Conservation (phyloP, 1,140 invertebrate genomes). For the Magallana angulata region DNA sequence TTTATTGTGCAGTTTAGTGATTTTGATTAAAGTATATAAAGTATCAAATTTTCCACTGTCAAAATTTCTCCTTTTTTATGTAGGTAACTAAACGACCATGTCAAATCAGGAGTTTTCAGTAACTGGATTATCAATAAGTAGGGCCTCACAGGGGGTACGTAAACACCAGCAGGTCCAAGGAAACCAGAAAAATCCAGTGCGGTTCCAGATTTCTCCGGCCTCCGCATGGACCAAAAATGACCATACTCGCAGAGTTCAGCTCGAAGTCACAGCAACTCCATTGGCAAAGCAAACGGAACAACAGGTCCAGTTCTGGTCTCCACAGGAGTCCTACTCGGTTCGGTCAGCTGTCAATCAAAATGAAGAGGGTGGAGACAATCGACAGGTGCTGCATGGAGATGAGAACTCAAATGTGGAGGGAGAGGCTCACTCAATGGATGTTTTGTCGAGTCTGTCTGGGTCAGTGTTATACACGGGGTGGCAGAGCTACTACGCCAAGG, state of each 20-base stretch:
- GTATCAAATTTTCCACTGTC: too few species aligned
- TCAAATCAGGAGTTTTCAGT: not conserved
- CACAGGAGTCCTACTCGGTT: not conserved
- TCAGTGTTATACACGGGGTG: not conserved
- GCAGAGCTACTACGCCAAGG: not conserved
- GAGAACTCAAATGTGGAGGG: not conserved
- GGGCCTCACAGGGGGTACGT: not conserved
- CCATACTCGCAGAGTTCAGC: not conserved
- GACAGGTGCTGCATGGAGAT: not conserved
- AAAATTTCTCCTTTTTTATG: too few species aligned
- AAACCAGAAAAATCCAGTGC: not conserved
- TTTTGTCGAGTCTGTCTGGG: not conserved
- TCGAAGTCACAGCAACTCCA: not conserved
- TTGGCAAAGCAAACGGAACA: not conserved
- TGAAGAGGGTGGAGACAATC: not conserved
- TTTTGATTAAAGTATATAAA: too few species aligned
- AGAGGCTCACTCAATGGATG: not conserved
- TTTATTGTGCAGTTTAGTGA: too few species aligned
- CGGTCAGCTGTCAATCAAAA: not conserved
- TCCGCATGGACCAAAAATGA: not conserved
- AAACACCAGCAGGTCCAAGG: not conserved
- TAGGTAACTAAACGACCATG: not conserved
- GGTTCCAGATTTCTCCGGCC: not conserved
- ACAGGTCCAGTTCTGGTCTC: not conserved
- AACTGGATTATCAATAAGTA: not conserved